Percentiles rank a stretch among this genome's conserved stretches.
Evolutionary conservation across 2,797 vertebrate genomes (phyloP).

Genomic region (Tolypeutes matacus): DNA sequence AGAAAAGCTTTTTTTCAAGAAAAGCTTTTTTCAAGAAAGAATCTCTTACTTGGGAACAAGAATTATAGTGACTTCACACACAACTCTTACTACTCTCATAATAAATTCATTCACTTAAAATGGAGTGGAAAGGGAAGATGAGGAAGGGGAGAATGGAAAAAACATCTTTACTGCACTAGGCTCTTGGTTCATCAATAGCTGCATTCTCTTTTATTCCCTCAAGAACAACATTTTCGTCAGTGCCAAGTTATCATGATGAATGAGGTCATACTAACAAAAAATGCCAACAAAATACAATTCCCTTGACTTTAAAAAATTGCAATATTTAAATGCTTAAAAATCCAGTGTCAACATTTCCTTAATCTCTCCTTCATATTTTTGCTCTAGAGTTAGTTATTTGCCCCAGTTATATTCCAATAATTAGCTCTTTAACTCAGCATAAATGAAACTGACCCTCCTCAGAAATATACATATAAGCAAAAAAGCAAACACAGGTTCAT

Average conservation of each 20-base stretch:
- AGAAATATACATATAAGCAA: neutral
- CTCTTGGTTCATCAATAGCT: conserved; percentile 36
- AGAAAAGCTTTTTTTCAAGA: conserved; percentile 20
- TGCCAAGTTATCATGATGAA: conserved; percentile 38
- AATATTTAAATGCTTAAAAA: conserved; percentile 8
- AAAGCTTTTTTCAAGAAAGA: conserved; percentile 21
- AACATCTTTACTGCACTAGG: neutral
- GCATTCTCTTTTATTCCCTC: conserved; percentile 48
- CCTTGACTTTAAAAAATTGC: conserved; percentile 26
- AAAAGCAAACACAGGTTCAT: neutral
- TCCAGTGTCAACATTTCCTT: neutral
- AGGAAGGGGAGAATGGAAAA: neutral
- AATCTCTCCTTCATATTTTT: neutral
- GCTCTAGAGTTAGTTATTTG: neutral
- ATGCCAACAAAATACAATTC: conserved; percentile 41
- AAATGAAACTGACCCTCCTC: neutral
- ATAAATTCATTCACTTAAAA: conserved; percentile 22
- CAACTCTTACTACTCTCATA: neutral
- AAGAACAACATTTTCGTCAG: neutral
- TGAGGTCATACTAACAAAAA: conserved; percentile 57
- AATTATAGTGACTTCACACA: conserved; percentile 7
- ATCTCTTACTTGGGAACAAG: conserved; percentile 18
- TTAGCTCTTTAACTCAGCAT: neutral
- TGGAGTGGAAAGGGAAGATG: neutral
- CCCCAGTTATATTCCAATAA: neutral